Conservation (phyloP, 2,888 invertebrate genomes). For the Orthosia incerta region DNA sequence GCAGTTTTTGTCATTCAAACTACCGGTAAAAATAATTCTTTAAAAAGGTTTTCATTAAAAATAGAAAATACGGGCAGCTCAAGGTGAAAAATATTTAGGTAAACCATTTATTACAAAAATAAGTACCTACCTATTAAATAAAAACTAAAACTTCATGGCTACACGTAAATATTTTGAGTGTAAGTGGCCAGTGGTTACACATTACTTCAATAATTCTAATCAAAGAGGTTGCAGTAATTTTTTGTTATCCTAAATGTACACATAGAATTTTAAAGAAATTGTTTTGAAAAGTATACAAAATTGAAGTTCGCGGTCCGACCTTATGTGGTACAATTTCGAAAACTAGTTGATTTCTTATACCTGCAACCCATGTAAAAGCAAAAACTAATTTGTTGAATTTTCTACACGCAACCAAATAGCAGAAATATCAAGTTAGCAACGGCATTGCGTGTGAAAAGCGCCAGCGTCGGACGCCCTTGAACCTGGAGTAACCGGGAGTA, state of each 20-base stretch:
- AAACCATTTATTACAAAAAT: not conserved
- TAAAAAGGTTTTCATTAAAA: not conserved
- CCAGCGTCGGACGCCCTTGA: conserved; percentile 77
- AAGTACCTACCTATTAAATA: not conserved
- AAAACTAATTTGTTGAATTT: conserved; percentile 6
- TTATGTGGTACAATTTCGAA: not conserved
- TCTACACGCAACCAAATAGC: conserved; percentile 44
- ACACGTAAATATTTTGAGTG: not conserved
- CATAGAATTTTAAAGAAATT: no score
- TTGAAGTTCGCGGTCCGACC: not conserved
- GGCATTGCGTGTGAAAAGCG: conserved; percentile 64
- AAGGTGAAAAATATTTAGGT: not conserved
- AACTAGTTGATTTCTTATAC: not conserved
- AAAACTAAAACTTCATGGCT: conserved; percentile 1
- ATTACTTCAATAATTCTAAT: not conserved
- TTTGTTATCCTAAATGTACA: no score
- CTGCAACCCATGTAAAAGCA: conserved; percentile 5
- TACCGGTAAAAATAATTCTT: not conserved
- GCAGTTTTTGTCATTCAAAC: not conserved
- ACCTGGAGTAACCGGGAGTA: conserved; percentile 77
- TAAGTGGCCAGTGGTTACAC: no score
- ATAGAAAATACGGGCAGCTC: no score
- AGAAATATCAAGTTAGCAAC: conserved; percentile 57
- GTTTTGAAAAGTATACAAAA: no score
- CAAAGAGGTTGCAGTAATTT: not conserved